phyloP scores from a whole-genome alignment of 23 tunicate species.

The Styela clava region DNA sequence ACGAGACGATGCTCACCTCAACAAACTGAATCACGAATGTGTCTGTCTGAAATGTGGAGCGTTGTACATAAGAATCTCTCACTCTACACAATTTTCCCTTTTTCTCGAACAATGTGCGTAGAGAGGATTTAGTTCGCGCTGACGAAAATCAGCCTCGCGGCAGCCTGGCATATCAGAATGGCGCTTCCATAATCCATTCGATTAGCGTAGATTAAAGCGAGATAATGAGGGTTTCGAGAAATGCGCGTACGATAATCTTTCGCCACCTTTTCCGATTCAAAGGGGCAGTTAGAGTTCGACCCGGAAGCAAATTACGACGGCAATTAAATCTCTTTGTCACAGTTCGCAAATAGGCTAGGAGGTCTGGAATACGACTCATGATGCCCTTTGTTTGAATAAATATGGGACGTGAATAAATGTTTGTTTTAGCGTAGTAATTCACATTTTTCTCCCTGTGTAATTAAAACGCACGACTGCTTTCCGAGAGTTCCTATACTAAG shows the following conservation, averaged over 20 bases:
- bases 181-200: not conserved
- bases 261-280: not conserved
- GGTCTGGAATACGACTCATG: not conserved
- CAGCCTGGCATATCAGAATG: not conserved
- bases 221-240: not conserved
- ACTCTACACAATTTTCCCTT: not conserved
- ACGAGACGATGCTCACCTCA: not conserved
- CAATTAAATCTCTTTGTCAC: not conserved
- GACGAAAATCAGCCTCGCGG: not conserved
- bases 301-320: not conserved
- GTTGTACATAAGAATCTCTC: not conserved
- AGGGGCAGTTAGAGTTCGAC: not conserved
- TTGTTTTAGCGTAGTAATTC: not conserved
- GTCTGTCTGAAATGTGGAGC: not conserved
- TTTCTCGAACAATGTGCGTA: not conserved
- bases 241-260: not conserved
- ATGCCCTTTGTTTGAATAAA: not conserved
- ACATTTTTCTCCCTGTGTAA: not conserved
- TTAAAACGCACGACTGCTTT: constrained; percentile 17
- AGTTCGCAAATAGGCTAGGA: not conserved
- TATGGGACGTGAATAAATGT: not conserved
- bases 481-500: not conserved
- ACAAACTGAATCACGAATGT: not conserved
- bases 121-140: not conserved
- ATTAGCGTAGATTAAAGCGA: not conserved